Conservation (phyloP, 1,140 invertebrate genomes). For the Colletes gigas region DNA sequence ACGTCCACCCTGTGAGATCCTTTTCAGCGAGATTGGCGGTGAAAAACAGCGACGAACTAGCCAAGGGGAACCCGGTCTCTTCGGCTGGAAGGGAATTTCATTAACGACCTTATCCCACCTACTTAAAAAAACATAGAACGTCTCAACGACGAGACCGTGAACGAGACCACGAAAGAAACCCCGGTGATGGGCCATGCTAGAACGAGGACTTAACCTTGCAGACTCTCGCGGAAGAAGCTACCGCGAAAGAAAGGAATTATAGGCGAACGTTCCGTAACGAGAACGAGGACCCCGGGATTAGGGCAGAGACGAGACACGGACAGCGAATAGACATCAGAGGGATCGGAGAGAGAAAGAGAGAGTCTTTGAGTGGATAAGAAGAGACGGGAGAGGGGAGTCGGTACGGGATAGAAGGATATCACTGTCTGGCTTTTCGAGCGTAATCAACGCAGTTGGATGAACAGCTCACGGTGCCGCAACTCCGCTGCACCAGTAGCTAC, state of each 20-base stretch:
- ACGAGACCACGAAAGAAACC: neutral
- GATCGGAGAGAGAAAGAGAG: neutral
- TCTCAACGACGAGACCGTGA: constrained; percentile 40
- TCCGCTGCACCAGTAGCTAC: constrained; percentile 13
- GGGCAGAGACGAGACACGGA: neutral
- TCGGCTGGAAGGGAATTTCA: constrained; percentile 64
- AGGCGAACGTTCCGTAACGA: constrained; percentile 44
- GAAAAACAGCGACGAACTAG: constrained; percentile 53
- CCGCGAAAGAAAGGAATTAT: constrained; percentile 50
- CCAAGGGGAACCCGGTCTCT: constrained; percentile 38
- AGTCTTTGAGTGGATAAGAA: neutral
- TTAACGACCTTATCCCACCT: constrained; percentile 65
- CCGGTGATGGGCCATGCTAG: too few relatives aligned
- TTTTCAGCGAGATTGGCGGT: constrained; percentile 48
- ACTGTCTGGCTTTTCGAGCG: constrained; percentile 57
- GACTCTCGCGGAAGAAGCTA: constrained; percentile 32
- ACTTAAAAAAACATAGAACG: constrained; percentile 61
- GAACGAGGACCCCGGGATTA: constrained; percentile 50
- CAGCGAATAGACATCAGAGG: neutral
- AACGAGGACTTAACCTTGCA: constrained; percentile 18
- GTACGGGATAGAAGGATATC: constrained; percentile 45
- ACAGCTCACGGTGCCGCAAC: constrained; percentile 46
- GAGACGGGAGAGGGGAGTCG: neutral
- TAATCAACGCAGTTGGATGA: constrained; percentile 64
- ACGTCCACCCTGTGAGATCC: constrained; percentile 54